Base-by-base conservation (phyloP, 2,797 vertebrate genomes). In the Prunella strophiata region DNA sequence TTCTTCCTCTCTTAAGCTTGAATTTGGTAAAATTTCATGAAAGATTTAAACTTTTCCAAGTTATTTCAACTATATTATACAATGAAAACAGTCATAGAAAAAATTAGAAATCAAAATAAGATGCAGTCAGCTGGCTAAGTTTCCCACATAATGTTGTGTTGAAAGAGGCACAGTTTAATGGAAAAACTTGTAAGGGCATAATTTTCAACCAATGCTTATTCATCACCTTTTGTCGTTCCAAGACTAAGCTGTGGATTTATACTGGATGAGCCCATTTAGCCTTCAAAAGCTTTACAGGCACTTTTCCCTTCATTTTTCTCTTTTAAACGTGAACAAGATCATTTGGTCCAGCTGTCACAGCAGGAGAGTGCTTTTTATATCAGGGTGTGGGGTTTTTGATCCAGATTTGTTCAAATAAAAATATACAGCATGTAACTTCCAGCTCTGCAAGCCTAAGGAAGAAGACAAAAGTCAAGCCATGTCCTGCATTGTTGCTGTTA, bases 291-390 rank as follows among this genome's bases (percentile, higher is more conserved):
- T 94, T 88, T 51, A 52, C 16, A 78, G 29, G 16, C 88, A 55
- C 18, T 73, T 65, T 82, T 74, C n/a, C 22, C 4, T 71, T 80
- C 22, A 10, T 9, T 15, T 51, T 26, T 51, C 50, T 66, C 54
- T 57, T 47, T n/a, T 18, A 8, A 4, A 45, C 40, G 14, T 75
- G 45, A 83, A n/a, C 55, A 38, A 70, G 21, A 73, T 85, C 70
- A 47, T 89, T 66, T 81, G n/a, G 76, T 72, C 75, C 91, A 92
- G 91, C 91, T 94, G 81, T 96, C 82, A 93, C 70, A 94, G 94
- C 87, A 91, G 73, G 54, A 21, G 2, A 55, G 13, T 4, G 1
- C 48, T 88, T 70, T 94, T 94, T 95, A 88, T 40, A 88, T 88
- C 68, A 65, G 75, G 13, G 16, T 13, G 27, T 90, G 47, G 26